These are phyloP conservation scores for Pseudochirops cupreus DNA, from an alignment of 2,797 vertebrate species.

Conservation along the genomic window DNA sequence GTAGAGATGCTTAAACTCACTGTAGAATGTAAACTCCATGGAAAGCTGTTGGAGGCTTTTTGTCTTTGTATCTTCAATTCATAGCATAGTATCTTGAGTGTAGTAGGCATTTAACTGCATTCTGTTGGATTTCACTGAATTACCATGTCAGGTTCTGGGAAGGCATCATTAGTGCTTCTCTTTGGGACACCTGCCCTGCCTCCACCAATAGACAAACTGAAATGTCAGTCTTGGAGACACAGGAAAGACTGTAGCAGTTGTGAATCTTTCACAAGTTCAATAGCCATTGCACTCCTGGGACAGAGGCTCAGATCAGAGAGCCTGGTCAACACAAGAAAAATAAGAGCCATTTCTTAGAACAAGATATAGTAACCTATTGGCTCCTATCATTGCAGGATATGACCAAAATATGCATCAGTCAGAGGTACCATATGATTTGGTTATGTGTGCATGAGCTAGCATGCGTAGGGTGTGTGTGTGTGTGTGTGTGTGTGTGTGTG, in stretches of 20 bases:
- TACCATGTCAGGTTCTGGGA: conserved; percentile 18
- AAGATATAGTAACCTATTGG: conserved; percentile 85
- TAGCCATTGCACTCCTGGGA: conserved; percentile 44
- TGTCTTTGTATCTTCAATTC: not conserved
- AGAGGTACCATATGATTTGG: conserved; percentile 66
- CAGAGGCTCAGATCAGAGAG: conserved; percentile 57
- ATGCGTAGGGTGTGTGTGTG: not conserved
- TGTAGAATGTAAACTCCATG: not conserved
- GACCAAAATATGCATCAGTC: conserved; percentile 78
- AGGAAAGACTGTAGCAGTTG: conserved; percentile 8
- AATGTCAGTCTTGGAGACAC: conserved; percentile 32
- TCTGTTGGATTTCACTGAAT: not conserved
- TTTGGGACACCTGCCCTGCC: conserved; percentile 1
- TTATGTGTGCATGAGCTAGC: not conserved
- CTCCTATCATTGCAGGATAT: conserved; percentile 79
- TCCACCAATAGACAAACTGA: conserved; percentile 20
- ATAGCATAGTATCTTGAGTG: not conserved
- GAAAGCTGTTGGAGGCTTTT: not conserved
- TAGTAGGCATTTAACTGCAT: not conserved
- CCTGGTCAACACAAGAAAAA: conserved; percentile 80
- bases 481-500: not conserved
- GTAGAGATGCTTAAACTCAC: not conserved
- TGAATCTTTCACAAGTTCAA: conserved; percentile 51
- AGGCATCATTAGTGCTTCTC: conserved; percentile 30
- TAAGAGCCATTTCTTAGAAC: conserved; percentile 84